These are phyloP conservation scores for Hemichromis elongatus DNA, from an alignment of 2,113 vertebrate species.

Conservation along the genomic window DNA sequence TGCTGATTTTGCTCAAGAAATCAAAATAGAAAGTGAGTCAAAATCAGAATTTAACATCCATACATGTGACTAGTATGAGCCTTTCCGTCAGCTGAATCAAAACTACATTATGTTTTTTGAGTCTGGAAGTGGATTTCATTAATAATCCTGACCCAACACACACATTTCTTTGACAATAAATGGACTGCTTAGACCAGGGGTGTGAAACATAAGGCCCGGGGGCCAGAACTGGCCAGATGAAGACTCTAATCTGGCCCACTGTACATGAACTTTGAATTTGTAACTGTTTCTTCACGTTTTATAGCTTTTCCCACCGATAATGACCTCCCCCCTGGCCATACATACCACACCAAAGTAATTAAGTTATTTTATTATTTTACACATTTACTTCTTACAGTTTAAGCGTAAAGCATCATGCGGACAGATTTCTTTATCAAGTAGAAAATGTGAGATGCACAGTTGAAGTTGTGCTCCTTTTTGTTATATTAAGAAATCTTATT, in stretches of 20 bases:
- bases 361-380: background rate
- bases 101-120: background rate
- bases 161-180: background rate
- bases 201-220: background rate
- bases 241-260: background rate
- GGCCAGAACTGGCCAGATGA: background rate
- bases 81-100: background rate
- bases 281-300: background rate
- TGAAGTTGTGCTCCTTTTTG: background rate
- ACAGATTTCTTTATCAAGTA: background rate
- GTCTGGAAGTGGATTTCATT: background rate
- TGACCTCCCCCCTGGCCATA: accelerated
- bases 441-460: accelerated
- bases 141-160: background rate
- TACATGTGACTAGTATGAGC: accelerated
- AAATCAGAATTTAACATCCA: background rate
- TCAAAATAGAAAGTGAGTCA: background rate
- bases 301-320: background rate
- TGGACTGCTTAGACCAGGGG: background rate
- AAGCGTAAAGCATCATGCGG: background rate
- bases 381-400: background rate
- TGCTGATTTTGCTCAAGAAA: background rate
- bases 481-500: accelerated
- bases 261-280: background rate
- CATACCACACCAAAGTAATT: accelerated